Evolutionary conservation across 2,113 vertebrate species (phyloP).

Genomic region (Leptosomus discolor): DNA sequence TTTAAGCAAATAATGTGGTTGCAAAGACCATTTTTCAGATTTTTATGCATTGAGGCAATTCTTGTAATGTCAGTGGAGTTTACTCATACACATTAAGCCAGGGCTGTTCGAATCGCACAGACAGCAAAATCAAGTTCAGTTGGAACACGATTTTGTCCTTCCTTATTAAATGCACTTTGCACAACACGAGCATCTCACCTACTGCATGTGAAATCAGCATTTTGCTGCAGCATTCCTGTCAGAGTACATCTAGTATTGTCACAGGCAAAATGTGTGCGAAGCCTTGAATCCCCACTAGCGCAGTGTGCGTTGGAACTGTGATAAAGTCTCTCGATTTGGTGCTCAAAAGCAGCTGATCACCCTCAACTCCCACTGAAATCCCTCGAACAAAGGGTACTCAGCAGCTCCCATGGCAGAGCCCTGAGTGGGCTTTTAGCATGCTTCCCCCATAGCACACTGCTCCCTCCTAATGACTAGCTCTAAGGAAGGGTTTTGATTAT

Average conservation of each 20-base stretch:
- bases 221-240: not conserved
- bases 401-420: not conserved
- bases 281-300: slow-evolving; percentile 27
- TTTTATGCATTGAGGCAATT: slow-evolving; percentile 1
- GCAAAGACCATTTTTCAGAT: not conserved
- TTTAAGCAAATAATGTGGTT: slow-evolving; percentile 13
- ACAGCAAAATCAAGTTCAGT: not conserved
- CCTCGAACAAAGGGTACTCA: not conserved
- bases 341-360: not conserved
- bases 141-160: slow-evolving; percentile 30
- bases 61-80: not conserved
- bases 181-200: not conserved
- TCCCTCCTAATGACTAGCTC: slow-evolving; percentile 8
- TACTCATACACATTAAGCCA: not conserved
- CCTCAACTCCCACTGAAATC: not conserved
- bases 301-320: not conserved
- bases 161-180: not conserved
- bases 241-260: not conserved
- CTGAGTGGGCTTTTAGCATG: not conserved
- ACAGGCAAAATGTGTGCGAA: not conserved
- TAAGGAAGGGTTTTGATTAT: not conserved
- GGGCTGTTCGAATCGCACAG: not conserved
- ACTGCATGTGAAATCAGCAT: not conserved
- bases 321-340: not conserved
- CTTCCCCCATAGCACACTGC: not conserved